These are phyloP conservation scores for Leptopilina boulardi DNA, from an alignment of 1,140 invertebrate species.

Conservation along the genomic window DNA sequence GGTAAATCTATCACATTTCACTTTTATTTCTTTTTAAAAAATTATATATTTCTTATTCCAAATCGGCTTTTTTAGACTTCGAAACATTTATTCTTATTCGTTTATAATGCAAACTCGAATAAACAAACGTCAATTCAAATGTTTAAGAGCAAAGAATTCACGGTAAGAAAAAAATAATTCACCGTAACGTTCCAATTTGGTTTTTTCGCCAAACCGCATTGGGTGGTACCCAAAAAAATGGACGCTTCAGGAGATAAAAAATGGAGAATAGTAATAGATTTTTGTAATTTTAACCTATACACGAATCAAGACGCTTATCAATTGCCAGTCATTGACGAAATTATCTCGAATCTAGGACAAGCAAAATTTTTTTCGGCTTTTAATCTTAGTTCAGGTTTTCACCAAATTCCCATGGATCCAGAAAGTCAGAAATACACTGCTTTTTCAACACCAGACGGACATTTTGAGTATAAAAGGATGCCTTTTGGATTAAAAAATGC, in stretches of 20 bases:
- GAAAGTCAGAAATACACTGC: constrained; percentile 45
- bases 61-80: no score
- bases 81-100: no score
- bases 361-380: constrained; percentile 73
- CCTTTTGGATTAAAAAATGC: constrained; percentile 58
- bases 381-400: constrained; percentile 75
- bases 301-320: no score
- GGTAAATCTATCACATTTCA: no score
- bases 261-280: constrained; percentile 70
- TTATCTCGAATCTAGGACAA: constrained; percentile 70
- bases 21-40: no score
- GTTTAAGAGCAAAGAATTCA: no score
- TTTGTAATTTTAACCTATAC: background rate
- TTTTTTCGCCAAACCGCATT: no score
- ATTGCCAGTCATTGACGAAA: constrained; percentile 67
- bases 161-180: constrained; percentile 54
- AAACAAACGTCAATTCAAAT: no score
- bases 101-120: no score
- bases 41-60: no score
- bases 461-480: constrained; percentile 68
- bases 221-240: constrained; percentile 66
- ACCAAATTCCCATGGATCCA: constrained; percentile 57
- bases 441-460: constrained; percentile 54
- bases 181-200: constrained; percentile 50
- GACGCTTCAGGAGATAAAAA: constrained; percentile 63